Base-by-base conservation (phyloP, 2,888 invertebrate genomes). In the Epistrophe grossulariae region DNA sequence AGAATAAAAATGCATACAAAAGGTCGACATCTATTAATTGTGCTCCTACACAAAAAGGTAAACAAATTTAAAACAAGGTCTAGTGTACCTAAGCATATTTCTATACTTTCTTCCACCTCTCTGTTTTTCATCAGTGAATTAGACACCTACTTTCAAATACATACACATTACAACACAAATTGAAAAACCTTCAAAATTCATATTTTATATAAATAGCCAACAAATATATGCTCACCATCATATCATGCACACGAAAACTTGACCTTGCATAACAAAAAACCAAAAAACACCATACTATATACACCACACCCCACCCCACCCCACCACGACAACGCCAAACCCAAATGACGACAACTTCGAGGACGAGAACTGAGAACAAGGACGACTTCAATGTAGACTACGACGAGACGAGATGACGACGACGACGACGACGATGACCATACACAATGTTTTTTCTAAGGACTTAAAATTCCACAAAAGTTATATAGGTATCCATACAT, bases 381-480 rank as follows among this genome's bases (percentile, higher is more conserved):
- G 40, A 62, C 43, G 40, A 48, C 45, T 40, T 62, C 19, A 5
- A 57, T 13, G 62, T 43, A 40, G 62, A 43, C 43, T 40, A 43
- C 19, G 0, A 66, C 66, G 66, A 66, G 66, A 66, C 45, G 43
- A 66, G 3, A n/a, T n/a, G n/a, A n/a, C n/a, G n/a, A 50, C 31
- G 31, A 48, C 48, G 45, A n/a, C 31, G 13, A 50, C 31, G 52
- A 70, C 55, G 70, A 70, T 70, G 70, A 70, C 70, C 70, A 70
- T 70, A 70, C 70, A 70, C 70, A 70, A 55, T 70, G 55, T 70
- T 52, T 68, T 68, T 68, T 68, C 52, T 55, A 70, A 55, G n/a
- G 38, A 55, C 40, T 70, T 70, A 55, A 70, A 68, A 55, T n/a
- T 55, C 70, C 55, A 38, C 70, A 50, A 24, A 64, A 28, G 40